Evolutionary conservation across 2,113 vertebrate genomes (phyloP), one percentile per base, ranked within the genome.

Genomic region (Scolopax mira): DNA sequence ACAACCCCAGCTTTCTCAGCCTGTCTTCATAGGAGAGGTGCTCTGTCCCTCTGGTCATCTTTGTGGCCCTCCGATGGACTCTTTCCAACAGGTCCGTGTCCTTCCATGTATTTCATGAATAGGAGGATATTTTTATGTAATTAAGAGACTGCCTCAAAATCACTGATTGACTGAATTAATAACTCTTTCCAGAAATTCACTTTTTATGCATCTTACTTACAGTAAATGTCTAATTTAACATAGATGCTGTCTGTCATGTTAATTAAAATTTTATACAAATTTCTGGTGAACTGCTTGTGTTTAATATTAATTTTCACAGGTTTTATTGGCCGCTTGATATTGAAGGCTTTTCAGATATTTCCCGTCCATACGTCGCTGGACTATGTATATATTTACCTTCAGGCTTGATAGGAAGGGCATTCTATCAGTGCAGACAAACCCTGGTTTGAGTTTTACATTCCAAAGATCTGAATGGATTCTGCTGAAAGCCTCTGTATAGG

Each of bases 381-480:
- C 67, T 89, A 0, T 64, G 60, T 46, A 6, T 78, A 8, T 61
- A 65, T 88, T 96, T 86, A 67, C 75, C 73, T 94, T 80, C 52
- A 74, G 86, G 64, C 74, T 77, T 54, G 58, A 65, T 73, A 31
- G 0, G 69, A 83, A 80, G 81, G 64, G 46, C 51, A 44, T 77
- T 93, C 88, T 88, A 80, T 85, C 94, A 84, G 57, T 24, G 69
- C 72, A 86, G 88, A 60, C 89, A 83, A 85, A 91, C 48, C 51
- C 55, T 39, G 46, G 5, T 70, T 66, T 66, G 71, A 71, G 84
- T 79, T 90, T 28, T 70, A 14, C 60, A 54, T 96, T 92, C 82
- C 85, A 74, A 77, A 92, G 69, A 64, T 39, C 64, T 67, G 82
- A 96, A 77, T 75, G 69, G 48, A 24, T 95, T 90, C 72, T 94